phyloP scores from a whole-genome alignment of 2,888 invertebrate species.

The Gerosis bhagava region DNA sequence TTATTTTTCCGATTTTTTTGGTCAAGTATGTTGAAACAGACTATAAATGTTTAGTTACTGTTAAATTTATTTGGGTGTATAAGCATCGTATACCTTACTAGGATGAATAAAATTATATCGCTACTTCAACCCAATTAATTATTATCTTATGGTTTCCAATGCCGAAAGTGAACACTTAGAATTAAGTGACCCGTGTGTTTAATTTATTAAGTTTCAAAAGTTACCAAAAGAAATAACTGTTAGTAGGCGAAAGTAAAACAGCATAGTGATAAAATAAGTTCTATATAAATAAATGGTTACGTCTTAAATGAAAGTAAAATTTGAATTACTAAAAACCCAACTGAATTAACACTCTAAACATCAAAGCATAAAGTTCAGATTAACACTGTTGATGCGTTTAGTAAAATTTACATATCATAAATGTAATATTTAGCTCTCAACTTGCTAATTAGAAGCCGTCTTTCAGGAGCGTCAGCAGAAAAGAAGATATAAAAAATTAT shows the following conservation, averaged over 20 bases:
- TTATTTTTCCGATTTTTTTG: no score
- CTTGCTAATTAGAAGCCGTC: slow-evolving; percentile 77
- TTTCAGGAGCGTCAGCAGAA: slow-evolving; percentile 57
- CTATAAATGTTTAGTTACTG: no score
- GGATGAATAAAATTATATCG: no score
- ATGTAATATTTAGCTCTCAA: slow-evolving; percentile 80
- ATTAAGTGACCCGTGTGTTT: no score
- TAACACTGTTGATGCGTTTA: slow-evolving; percentile 46
- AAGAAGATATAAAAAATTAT: slow-evolving; percentile 23
- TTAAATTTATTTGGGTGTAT: no score
- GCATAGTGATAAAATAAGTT: slow-evolving; percentile 5
- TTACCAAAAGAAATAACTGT: no score
- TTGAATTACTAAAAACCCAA: slow-evolving; percentile 33
- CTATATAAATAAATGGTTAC: slow-evolving; percentile 32
- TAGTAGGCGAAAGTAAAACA: neutral
- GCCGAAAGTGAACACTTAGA: no score
- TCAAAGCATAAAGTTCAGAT: slow-evolving; percentile 49
- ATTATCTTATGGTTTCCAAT: no score
- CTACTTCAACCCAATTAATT: no score
- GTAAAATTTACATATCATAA: slow-evolving; percentile 79
- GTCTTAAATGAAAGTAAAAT: slow-evolving; percentile 54
- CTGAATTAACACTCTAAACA: slow-evolving; percentile 44
- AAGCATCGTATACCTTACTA: no score
- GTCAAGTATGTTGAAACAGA: no score
- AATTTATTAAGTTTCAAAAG: no score